Percentiles rank a stretch among this genome's conserved stretches.
Evolutionary conservation across 2,113 vertebrate species (phyloP).

Genomic region (Pseudorectes ferrugineus): DNA sequence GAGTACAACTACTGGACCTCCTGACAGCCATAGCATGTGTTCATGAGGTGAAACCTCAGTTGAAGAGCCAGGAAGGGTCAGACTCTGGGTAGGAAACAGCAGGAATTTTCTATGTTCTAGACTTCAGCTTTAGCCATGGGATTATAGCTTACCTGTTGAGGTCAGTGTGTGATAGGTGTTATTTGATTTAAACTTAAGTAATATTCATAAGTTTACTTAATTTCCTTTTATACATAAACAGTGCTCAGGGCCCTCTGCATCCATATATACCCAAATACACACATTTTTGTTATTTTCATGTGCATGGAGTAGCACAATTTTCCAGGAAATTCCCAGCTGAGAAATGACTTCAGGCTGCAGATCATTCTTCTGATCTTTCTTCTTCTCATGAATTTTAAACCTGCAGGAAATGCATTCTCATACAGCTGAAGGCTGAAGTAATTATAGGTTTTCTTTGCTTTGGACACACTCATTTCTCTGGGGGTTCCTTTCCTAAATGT

Average conservation of each 20-base stretch:
- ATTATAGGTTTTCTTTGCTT: conserved; percentile 39
- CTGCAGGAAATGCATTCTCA: conserved; percentile 29
- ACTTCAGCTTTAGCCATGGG: neutral
- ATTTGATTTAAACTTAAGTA: neutral
- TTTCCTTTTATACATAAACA: neutral
- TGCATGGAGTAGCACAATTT: neutral
- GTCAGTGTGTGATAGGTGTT: neutral
- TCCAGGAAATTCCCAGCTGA: conserved; percentile 35
- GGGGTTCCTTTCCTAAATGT: neutral
- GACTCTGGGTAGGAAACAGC: neutral
- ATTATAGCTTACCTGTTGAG: neutral
- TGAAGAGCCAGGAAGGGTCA: neutral
- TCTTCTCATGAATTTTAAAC: conserved; percentile 46
- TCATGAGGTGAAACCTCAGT: neutral
- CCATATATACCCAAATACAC: neutral
- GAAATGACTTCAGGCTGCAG: conserved; percentile 6
- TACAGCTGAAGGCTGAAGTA: conserved; percentile 29
- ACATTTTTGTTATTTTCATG: neutral
- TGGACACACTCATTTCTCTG: conserved; percentile 27
- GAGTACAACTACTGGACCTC: neutral
- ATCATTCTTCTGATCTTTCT: conserved; percentile 27
- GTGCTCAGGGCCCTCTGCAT: neutral
- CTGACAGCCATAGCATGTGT: neutral
- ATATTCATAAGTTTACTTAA: neutral
- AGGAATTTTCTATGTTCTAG: neutral